phyloP scores from a whole-genome alignment of 2,888 invertebrate genomes.

The Microctonus brassicae region DNA sequence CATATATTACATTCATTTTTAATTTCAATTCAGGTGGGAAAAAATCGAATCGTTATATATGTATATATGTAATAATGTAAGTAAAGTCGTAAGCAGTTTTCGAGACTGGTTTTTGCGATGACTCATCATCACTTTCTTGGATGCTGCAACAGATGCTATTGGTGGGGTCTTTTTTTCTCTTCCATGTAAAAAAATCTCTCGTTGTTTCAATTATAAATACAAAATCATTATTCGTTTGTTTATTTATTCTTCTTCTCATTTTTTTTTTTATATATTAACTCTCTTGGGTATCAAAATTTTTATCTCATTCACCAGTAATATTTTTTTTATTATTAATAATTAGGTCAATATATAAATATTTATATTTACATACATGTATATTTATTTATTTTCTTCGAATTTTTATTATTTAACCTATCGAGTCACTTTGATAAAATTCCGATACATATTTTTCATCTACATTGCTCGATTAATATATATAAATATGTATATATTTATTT shows the following conservation, averaged over 20 bases:
- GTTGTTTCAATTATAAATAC: neutral
- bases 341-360: too few relatives aligned
- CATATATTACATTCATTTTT: neutral
- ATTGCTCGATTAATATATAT: too few relatives aligned
- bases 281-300: too few relatives aligned
- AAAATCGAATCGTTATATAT: neutral
- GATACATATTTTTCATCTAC: too few relatives aligned
- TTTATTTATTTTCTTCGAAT: too few relatives aligned
- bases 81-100: constrained; percentile 29
- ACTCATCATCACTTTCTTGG: constrained; percentile 42
- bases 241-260: neutral
- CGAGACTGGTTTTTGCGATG: constrained; percentile 45
- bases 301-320: too few relatives aligned
- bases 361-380: too few relatives aligned
- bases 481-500: too few relatives aligned
- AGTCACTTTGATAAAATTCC: too few relatives aligned
- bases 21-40: neutral
- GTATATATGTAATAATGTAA: neutral
- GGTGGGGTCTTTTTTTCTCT: constrained; percentile 1
- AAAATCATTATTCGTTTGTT: neutral
- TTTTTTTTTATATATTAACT: neutral
- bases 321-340: too few relatives aligned
- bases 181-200: neutral
- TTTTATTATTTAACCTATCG: too few relatives aligned
- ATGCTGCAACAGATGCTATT: constrained; percentile 2